Evolutionary conservation across 2,888 invertebrate species (phyloP), one percentile per base, ranked within the genome.

Genomic region (Odontomyia ornata): DNA sequence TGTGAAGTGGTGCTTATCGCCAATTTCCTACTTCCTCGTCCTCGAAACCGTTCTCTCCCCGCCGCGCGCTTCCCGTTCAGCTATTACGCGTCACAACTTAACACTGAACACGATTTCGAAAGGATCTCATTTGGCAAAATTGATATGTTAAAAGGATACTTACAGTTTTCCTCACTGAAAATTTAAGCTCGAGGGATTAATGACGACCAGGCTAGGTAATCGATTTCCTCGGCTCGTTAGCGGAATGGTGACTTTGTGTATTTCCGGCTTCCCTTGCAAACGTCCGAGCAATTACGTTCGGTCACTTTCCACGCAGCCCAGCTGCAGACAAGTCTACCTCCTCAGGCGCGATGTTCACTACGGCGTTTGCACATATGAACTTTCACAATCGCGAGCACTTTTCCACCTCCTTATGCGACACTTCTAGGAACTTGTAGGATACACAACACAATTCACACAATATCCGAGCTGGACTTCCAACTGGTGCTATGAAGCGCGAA

Each of bases 1-100:
- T 18, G 13, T 67, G 11, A 43, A 21, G 67, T 25, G 67, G 21
- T 67, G 21, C 25, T 69, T 69, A 46, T 69, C 69, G 5, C 69
- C 9, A 52, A 43, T 65, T 46, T 69, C 69, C 69, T 69, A 13
- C 13, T 47, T 69, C 47, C 47, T 23, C n/a, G 21, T 27, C 46
- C 67, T 18, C 67, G 27, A 36, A 27, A 7, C 27, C 18, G 67
- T 30, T 13, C 28, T 9, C 47, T 47, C 69, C 69, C 69, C 25
- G 23, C 23, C 15, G 43, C 23, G 11, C 28, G 13, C 43, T 47
- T 43, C 46, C 69, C 47, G 15, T 11, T 23, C 46, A 13, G 47
- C 36, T 69, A 69, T 15, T 69, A 69, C 47, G 69, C 69, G 69
- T 69, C 47, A 47, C 46, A 47, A 69, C 69, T 69, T 47, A 15